These are phyloP conservation scores for Enchytraeus crypticus DNA, from an alignment of 2,888 invertebrate species.

Conservation along the genomic window DNA sequence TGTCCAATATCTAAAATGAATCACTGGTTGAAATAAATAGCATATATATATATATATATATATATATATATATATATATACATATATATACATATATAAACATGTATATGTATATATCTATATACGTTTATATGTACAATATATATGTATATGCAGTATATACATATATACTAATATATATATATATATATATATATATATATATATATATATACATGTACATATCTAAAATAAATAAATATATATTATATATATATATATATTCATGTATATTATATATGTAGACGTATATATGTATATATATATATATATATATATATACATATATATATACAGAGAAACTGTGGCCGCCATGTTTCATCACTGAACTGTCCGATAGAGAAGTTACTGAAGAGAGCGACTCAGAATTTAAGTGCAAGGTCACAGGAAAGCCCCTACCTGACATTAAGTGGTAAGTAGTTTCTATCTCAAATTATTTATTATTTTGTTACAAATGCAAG, in stretches of 20 bases:
- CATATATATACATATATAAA: too few species aligned
- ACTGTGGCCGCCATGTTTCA: conserved; percentile 1
- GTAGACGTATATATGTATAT: not conserved
- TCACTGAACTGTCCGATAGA: not conserved
- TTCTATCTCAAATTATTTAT: not conserved
- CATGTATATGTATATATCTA: too few species aligned
- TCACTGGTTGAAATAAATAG: too few species aligned
- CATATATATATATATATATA: not conserved
- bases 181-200: not conserved
- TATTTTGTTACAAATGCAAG: too few species aligned
- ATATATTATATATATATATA: conserved; percentile 2
- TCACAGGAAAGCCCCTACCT: not conserved
- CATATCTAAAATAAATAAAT: too few species aligned
- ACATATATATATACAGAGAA: not conserved
- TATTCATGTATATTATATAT: not conserved
- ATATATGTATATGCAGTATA: too few species aligned
- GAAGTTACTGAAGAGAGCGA: not conserved
- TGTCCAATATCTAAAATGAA: not conserved
- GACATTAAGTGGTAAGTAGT: not conserved
- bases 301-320: not conserved
- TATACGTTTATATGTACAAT: too few species aligned
- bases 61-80: too few species aligned
- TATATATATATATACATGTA: not conserved
- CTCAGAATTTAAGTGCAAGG: not conserved
- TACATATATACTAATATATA: too few species aligned